Percentiles rank a stretch among this genome's conserved stretches.
Conservation (phyloP, 2,797 vertebrate genomes). For the Cossypha polioptera region DNA sequence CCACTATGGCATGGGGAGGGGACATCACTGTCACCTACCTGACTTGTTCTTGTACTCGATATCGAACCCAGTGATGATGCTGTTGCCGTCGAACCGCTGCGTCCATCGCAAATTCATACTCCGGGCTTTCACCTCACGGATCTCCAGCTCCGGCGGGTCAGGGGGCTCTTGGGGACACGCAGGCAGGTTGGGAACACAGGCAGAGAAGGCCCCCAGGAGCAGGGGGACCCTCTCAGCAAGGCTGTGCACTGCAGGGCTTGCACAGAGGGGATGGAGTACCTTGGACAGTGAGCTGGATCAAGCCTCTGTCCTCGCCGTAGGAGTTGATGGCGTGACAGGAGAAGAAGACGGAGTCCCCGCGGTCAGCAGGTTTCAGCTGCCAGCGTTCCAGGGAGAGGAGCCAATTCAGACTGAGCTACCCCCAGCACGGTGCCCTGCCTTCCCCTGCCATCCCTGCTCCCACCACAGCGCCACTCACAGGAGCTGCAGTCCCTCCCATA, state of each 20-base stretch:
- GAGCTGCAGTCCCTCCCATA: fast-evolving
- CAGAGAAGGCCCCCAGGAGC: background rate
- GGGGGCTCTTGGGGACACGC: constrained; percentile 84
- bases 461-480: fast-evolving
- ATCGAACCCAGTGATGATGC: constrained; percentile 97
- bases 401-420: background rate
- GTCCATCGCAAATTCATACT: constrained; percentile 98
- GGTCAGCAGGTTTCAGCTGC: constrained; percentile 94
- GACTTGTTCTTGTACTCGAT: constrained; percentile 99
- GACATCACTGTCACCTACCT: constrained; percentile 70
- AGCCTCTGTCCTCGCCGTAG: constrained; percentile 92
- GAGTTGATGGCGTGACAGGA: constrained; percentile 98
- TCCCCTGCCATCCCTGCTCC: background rate
- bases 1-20: fast-evolving
- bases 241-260: fast-evolving
- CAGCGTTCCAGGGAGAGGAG: background rate
- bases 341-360: constrained; percentile 97
- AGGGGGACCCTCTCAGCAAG: fast-evolving
- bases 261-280: constrained; percentile 53
- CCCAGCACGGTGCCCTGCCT: fast-evolving
- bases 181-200: background rate
- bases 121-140: constrained; percentile 95
- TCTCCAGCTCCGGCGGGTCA: constrained; percentile 94
- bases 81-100: constrained; percentile 96
- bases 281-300: constrained; percentile 98